Evolutionary conservation across 2,888 invertebrate genomes (phyloP), one percentile per base, ranked within the genome.

Genomic region (Drosophila setosimentum): DNA sequence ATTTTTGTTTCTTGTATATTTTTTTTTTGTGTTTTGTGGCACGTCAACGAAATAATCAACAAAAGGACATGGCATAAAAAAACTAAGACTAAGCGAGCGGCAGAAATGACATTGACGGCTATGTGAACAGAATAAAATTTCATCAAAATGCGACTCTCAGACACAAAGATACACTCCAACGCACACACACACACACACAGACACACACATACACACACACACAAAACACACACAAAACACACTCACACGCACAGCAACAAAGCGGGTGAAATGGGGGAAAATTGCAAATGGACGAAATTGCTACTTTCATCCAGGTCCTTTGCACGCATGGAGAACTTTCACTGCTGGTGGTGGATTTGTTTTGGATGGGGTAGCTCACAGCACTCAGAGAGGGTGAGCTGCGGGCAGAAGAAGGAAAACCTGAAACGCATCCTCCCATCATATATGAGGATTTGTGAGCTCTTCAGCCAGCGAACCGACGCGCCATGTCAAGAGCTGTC

Each of bases 1-100:
- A 42, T 7, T 29, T 50, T 55, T 77, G 27, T 58, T 37, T 45
- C 62, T 29, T 51, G 8, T 37, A 8, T 21, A 21, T 16, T 7
- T 5, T 16, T 53, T 32, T 37, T 21, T 45, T 40, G 49, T 42
- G 16, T 68, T 68, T 48, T 60, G 58, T 49, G 73, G 69, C 84
- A 91, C 82, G 90, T 88, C 91, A 91, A 82, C 91, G 80, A 88
- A 90, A 91, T 91, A 91, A 90, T 91, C 91, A 88, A 82, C 81
- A 85, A 81, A 84, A 75, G 78, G 86, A 76, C 77, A 78, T 71
- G 70, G 51, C 64, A 73, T 73, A 82, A 87, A 78, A 78, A 71
- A 77, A 76, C 71, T 48, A 57, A 75, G 73, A 66, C 76, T 78
- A 83, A 90, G 83, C 87, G 80, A 78, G 87, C 85, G 70, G 72